Evolutionary conservation across 2,888 invertebrate species (phyloP).

Genomic region (Crossocerus cetratus): DNA sequence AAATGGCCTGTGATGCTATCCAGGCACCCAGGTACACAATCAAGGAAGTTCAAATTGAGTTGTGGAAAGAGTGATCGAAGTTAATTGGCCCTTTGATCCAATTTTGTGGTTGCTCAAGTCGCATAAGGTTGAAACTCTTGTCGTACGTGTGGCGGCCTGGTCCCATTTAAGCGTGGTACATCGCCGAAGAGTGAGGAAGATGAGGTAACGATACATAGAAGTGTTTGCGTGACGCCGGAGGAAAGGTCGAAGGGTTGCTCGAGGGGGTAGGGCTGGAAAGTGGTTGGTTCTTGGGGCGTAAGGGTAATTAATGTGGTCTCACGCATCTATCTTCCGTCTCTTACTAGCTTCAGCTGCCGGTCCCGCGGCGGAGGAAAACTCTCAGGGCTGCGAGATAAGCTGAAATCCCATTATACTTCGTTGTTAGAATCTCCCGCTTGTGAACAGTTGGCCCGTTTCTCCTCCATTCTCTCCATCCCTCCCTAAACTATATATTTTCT

Average conservation of each 20-base stretch:
- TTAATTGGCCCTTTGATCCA: too few relatives aligned
- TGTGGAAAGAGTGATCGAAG: too few relatives aligned
- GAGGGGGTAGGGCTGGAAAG: conserved; percentile 21
- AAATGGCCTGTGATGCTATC: too few relatives aligned
- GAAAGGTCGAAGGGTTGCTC: conserved; percentile 9
- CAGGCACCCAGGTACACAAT: too few relatives aligned
- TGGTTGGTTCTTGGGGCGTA: conserved; percentile 43
- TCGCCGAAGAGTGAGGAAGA: not conserved
- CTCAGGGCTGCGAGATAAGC: conserved; percentile 67
- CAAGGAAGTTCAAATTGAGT: too few relatives aligned
- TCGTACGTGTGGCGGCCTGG: too few relatives aligned
- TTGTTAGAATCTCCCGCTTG: conserved; percentile 63
- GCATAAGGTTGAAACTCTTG: too few relatives aligned
- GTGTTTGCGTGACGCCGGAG: conserved; percentile 12
- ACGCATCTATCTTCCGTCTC: conserved; percentile 58
- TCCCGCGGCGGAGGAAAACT: conserved; percentile 54
- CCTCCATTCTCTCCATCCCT: conserved; percentile 9
- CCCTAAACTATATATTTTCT: not conserved
- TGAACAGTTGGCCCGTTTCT: conserved; percentile 33
- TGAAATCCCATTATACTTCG: conserved; percentile 73
- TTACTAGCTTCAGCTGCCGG: conserved; percentile 16
- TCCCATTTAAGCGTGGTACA: too few relatives aligned
- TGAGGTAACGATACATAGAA: not conserved
- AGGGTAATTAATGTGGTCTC: conserved; percentile 66
- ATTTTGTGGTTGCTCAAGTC: too few relatives aligned